Conservation (phyloP, 2,113 vertebrate genomes). For the Anas platyrhynchos region DNA sequence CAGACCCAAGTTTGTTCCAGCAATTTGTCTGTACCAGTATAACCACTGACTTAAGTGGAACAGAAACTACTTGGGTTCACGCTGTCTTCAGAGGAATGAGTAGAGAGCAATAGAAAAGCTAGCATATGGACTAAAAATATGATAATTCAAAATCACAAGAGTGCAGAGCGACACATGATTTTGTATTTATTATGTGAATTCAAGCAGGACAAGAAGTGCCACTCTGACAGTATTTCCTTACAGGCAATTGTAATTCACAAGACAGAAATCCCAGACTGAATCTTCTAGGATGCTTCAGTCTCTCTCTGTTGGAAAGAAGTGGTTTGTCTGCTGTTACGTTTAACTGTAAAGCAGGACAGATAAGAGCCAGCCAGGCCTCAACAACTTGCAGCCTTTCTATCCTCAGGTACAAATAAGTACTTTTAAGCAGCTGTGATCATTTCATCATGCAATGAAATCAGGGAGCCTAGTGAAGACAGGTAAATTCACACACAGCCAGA, state of each 20-base stretch:
- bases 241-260: neutral
- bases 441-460: neutral
- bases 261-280: neutral
- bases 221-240: neutral
- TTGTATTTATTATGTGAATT: neutral
- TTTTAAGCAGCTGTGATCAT: neutral
- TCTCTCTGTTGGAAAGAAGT: neutral
- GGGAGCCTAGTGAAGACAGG: neutral
- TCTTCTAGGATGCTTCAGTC: neutral
- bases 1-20: neutral
- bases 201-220: neutral
- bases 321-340: neutral
- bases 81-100: neutral
- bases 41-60: neutral
- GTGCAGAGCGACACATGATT: neutral
- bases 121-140: neutral
- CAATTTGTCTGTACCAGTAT: neutral
- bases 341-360: neutral
- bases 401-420: neutral
- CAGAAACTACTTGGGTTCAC: neutral
- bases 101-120: neutral
- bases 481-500: neutral
- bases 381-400: neutral
- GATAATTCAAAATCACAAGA: neutral
- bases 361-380: neutral